Conservation (phyloP, 2,797 vertebrate genomes). For the Myioborus melanocephalus region DNA sequence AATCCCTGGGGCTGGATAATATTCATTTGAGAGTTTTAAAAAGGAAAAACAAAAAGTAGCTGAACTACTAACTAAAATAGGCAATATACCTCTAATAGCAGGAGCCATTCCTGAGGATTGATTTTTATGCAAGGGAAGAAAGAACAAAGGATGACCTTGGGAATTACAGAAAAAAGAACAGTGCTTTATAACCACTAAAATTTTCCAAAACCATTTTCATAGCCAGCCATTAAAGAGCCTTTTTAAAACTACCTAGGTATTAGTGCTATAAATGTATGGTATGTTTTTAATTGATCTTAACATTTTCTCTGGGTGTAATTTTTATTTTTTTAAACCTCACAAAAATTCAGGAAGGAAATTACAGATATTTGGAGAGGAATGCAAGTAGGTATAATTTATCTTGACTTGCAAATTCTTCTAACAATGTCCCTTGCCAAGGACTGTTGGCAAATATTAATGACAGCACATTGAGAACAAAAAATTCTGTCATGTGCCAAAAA, state of each 20-base stretch:
- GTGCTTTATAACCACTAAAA: conserved; percentile 14
- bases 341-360: not conserved
- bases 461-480: not conserved
- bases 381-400: not conserved
- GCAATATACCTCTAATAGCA: conserved; percentile 27
- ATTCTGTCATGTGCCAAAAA: not conserved
- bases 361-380: not conserved
- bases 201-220: conserved; percentile 35
- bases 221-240: not conserved
- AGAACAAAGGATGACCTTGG: conserved; percentile 57
- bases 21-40: conserved; percentile 42
- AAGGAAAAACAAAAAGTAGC: conserved; percentile 42
- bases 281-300: not conserved
- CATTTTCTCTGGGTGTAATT: not conserved
- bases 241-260: not conserved
- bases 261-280: not conserved
- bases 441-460: not conserved
- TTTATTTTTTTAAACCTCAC: not conserved
- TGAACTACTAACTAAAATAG: conserved; percentile 27
- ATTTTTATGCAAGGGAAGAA: conserved; percentile 47
- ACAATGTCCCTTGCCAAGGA: not conserved
- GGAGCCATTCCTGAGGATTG: not conserved
- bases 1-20: conserved; percentile 33
- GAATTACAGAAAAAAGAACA: conserved; percentile 1
- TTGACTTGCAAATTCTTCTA: not conserved